Conservation (phyloP, 2,113 vertebrate genomes). For the Nothoprocta pentlandii region DNA sequence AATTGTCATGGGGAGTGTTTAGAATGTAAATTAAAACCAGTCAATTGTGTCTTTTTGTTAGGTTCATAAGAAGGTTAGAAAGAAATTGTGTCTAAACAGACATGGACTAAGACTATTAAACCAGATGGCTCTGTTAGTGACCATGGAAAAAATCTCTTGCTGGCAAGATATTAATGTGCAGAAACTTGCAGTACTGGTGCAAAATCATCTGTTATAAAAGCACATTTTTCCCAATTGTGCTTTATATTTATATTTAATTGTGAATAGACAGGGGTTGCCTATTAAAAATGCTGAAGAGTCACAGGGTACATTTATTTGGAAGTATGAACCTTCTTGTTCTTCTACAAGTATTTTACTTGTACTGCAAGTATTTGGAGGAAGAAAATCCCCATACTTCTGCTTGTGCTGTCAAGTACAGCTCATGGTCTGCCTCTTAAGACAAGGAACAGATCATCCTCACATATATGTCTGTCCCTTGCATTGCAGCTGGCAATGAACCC, state of each 20-base stretch:
- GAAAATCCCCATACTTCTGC: background rate
- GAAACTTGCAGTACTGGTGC: background rate
- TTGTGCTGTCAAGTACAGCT: background rate
- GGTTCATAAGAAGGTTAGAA: slow-evolving; percentile 60
- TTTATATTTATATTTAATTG: background rate
- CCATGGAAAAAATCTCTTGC: slow-evolving; percentile 15
- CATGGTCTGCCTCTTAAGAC: background rate
- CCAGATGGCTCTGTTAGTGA: slow-evolving; percentile 31
- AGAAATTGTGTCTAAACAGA: slow-evolving; percentile 52
- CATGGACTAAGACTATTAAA: slow-evolving; percentile 1
- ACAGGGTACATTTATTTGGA: background rate
- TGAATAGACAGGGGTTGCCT: background rate
- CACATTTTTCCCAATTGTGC: background rate
- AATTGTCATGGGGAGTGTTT: slow-evolving; percentile 42
- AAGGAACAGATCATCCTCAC: fast-evolving
- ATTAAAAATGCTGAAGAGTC: background rate
- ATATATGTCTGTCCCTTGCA: background rate
- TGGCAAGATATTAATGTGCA: background rate
- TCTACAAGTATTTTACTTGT: too few relatives aligned
- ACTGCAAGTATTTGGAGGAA: background rate
- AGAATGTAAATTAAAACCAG: slow-evolving; percentile 71
- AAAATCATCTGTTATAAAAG: background rate
- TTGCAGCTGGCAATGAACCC: background rate
- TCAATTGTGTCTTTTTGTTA: slow-evolving; percentile 39
- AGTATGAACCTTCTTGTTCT: background rate